These are phyloP conservation scores for Caracal caracal DNA, from an alignment of 2,113 vertebrate genomes.

Conservation along the genomic window DNA sequence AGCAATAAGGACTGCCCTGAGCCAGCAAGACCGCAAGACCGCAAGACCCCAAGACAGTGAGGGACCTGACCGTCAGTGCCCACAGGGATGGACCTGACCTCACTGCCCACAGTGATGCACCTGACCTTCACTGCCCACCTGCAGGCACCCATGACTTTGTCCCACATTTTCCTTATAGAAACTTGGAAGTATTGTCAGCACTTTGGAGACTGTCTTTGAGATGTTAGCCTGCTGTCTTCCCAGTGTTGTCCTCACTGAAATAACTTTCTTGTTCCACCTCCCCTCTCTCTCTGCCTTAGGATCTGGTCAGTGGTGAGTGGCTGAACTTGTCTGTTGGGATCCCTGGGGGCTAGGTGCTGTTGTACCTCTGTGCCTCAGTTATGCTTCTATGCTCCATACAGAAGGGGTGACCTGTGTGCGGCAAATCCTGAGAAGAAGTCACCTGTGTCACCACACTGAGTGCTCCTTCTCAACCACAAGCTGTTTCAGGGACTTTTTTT, in stretches of 20 bases:
- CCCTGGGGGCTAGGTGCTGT: neutral
- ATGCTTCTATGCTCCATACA: accelerated
- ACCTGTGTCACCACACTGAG: neutral
- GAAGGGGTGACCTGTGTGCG: too few relatives aligned
- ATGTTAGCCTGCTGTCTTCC: neutral
- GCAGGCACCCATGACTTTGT: neutral
- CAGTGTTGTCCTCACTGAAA: neutral
- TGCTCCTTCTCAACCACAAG: neutral
- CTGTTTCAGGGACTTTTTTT: neutral
- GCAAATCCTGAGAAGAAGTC: neutral
- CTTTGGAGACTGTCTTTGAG: neutral
- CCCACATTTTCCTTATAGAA: neutral
- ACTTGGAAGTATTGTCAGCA: neutral
- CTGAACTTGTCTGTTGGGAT: neutral
- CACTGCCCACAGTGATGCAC: neutral
- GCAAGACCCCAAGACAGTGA: neutral
- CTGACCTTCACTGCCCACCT: neutral
- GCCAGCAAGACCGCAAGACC: neutral
- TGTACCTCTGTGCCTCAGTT: neutral
- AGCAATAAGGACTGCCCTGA: neutral
- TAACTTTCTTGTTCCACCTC: neutral
- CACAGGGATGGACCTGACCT: neutral
- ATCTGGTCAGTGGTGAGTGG: neutral
- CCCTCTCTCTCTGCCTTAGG: neutral
- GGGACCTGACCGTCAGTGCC: neutral